phyloP scores from a whole-genome alignment of 1,140 invertebrate species.

The Pararge aegeria region DNA sequence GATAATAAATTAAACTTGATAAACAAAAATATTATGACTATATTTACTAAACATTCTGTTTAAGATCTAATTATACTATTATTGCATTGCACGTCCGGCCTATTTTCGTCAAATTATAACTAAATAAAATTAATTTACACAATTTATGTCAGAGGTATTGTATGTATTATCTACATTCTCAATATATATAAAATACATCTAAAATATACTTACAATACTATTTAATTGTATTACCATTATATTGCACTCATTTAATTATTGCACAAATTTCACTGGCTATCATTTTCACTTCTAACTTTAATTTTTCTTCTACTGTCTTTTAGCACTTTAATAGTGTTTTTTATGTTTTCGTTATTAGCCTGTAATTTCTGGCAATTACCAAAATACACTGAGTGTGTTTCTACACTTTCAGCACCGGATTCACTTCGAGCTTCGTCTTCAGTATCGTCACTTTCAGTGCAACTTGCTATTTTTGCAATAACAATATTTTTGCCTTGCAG shows the following conservation, averaged over 20 bases:
- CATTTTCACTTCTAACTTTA: constrained; percentile 35
- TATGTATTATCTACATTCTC: constrained; percentile 12
- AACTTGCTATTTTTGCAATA: constrained; percentile 71
- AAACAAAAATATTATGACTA: background rate
- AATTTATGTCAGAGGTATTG: constrained; percentile 14
- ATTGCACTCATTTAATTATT: constrained; percentile 43
- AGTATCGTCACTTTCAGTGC: constrained; percentile 85
- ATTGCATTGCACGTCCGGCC: constrained; percentile 75
- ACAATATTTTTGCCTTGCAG: too few relatives aligned
- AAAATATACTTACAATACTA: constrained; percentile 5
- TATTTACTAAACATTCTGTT: constrained; percentile 2
- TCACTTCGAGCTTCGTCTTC: constrained; percentile 89
- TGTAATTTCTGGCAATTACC: constrained; percentile 78
- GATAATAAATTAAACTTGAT: background rate
- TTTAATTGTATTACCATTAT: background rate
- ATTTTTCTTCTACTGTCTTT: constrained; percentile 47
- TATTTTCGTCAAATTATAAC: constrained; percentile 26
- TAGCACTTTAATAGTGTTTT: constrained; percentile 36
- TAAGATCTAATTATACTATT: constrained; percentile 43
- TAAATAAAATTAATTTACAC: constrained; percentile 21
- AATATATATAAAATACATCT: background rate
- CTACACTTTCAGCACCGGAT: constrained; percentile 90
- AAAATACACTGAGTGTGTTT: constrained; percentile 91
- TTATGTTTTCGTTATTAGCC: constrained; percentile 39
- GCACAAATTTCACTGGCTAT: constrained; percentile 31